Conservation (phyloP, 2,888 invertebrate species). For the Acleris laterana region DNA sequence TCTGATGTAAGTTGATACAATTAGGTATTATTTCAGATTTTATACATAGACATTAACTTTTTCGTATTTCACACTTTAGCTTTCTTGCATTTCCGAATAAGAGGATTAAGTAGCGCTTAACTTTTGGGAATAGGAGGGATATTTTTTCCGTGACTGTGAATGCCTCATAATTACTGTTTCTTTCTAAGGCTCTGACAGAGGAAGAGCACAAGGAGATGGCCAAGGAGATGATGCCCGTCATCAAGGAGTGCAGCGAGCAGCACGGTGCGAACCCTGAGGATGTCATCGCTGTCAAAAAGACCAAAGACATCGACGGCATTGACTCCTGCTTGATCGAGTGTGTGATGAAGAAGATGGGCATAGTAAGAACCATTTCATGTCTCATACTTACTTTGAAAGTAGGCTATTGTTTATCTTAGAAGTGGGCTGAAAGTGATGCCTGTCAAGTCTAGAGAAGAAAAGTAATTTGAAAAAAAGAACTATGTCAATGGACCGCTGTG, state of each 20-base stretch:
- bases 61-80: no score
- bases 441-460: no score
- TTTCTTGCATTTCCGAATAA: no score
- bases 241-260: slow-evolving; percentile 27
- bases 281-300: slow-evolving; percentile 14
- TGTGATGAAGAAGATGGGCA: slow-evolving; percentile 23
- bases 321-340: slow-evolving; percentile 32
- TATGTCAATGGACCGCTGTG: no score
- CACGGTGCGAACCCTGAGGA: slow-evolving; percentile 24
- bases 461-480: no score
- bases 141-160: background rate
- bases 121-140: no score
- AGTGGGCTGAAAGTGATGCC: no score
- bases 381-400: no score
- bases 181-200: slow-evolving; percentile 25
- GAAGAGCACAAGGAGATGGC: slow-evolving; percentile 26
- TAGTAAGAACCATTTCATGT: slow-evolving; percentile 8
- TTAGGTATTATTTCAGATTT: background rate
- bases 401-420: no score
- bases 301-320: slow-evolving; percentile 15
- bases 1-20: slow-evolving; percentile 18
- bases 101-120: no score
- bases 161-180: background rate
- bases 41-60: no score
- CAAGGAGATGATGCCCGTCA: slow-evolving; percentile 15